These are phyloP conservation scores for Dorcus parallelipipedus DNA, from an alignment of 2,888 invertebrate genomes.

Conservation along the genomic window DNA sequence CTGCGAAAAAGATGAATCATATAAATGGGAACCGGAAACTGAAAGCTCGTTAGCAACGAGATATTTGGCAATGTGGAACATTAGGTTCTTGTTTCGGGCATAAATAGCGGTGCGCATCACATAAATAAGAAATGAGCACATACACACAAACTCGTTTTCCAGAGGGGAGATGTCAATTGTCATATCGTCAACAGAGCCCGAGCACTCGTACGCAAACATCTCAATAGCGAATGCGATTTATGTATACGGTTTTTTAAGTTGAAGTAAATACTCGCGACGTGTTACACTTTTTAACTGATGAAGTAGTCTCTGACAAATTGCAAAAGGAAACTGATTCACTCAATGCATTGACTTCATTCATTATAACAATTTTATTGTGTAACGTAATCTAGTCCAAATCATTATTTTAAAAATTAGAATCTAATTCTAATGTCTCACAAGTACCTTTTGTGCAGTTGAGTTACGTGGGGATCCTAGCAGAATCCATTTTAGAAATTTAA, in stretches of 20 bases:
- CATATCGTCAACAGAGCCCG: conserved; percentile 19
- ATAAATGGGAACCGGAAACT: conserved; percentile 23
- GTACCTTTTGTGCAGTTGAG: too few species aligned
- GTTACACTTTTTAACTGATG: too few species aligned
- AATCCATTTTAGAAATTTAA: too few species aligned
- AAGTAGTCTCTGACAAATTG: too few species aligned
- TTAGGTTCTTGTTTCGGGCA: conserved; percentile 17
- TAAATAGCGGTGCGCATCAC: conserved; percentile 6
- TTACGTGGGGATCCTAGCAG: too few species aligned
- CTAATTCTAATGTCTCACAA: too few species aligned
- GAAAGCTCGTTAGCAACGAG: conserved; percentile 26
- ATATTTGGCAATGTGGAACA: conserved; percentile 23
- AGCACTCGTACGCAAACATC: conserved; percentile 19
- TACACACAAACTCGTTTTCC: conserved; percentile 17
- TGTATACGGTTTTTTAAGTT: conserved; percentile 7
- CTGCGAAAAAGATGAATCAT: background rate
- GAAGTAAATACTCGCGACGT: too few species aligned
- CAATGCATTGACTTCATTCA: too few species aligned
- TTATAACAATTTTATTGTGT: too few species aligned
- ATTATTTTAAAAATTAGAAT: too few species aligned
- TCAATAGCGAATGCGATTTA: conserved; percentile 24
- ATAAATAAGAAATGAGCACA: conserved; percentile 1
- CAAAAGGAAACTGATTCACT: too few species aligned
- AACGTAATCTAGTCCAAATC: too few species aligned
- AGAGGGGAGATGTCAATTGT: conserved; percentile 20